Conservation (phyloP, 1,140 invertebrate species). For the Phymastichus coffea region DNA sequence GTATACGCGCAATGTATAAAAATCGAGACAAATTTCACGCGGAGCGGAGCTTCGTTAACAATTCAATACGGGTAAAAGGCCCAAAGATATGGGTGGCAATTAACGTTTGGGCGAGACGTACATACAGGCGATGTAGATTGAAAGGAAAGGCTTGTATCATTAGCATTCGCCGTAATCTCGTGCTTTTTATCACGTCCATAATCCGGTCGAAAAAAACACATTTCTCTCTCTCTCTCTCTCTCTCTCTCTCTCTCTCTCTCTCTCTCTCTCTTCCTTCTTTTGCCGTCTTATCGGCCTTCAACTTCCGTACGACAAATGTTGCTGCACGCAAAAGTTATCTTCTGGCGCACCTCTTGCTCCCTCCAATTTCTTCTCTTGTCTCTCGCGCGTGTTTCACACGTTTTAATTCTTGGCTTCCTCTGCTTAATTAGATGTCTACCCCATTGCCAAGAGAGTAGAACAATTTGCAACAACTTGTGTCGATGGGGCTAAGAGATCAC, state of each 20-base stretch:
- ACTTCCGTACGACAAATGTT: conserved; percentile 16
- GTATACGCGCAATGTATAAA: too few species aligned
- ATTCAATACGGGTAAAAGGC: conserved; percentile 8
- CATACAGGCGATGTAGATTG: too few species aligned
- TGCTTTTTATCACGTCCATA: conserved; percentile 4
- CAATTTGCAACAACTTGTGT: too few species aligned
- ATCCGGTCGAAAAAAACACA: conserved; percentile 10
- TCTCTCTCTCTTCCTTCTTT: too few species aligned
- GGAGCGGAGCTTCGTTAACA: conserved; percentile 16
- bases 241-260: too few species aligned
- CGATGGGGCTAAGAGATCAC: too few species aligned
- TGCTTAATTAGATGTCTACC: too few species aligned
- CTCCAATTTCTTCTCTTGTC: conserved; percentile 4
- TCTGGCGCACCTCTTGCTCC: conserved; percentile 15
- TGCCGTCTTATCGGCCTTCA: neutral
- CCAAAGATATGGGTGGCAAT: conserved; percentile 4
- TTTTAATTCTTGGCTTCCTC: too few species aligned
- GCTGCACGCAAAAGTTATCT: too few species aligned
- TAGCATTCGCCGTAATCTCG: conserved; percentile 14
- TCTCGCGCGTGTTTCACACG: neutral
- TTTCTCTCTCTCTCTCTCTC: too few species aligned
- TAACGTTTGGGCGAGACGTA: too few species aligned
- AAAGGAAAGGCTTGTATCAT: conserved; percentile 21
- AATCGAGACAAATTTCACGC: conserved; percentile 16
- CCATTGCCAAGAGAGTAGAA: too few species aligned